Conservation (phyloP, 2,113 vertebrate genomes). For the Tupaia tana region DNA sequence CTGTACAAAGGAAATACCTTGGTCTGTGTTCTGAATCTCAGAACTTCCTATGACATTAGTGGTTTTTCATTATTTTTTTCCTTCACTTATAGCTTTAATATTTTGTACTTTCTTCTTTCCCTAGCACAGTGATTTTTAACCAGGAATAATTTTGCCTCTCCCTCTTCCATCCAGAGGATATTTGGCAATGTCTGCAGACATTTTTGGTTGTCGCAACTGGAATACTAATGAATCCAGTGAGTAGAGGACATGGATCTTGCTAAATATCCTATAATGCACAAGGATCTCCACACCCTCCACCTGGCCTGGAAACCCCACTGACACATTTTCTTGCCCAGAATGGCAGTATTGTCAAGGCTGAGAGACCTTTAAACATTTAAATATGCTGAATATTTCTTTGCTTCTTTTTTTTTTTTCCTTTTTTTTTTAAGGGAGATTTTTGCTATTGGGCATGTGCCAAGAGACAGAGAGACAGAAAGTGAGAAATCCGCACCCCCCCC, state of each 20-base stretch:
- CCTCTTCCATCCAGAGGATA: fast-evolving
- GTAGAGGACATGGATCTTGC: background rate
- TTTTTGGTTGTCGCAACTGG: background rate
- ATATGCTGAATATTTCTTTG: background rate
- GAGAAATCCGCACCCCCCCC: no score
- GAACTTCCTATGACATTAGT: background rate
- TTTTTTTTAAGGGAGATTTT: no score
- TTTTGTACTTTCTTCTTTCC: background rate
- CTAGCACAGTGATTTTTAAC: background rate
- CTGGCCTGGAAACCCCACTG: fast-evolving
- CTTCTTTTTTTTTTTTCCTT: no score
- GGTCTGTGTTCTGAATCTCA: background rate
- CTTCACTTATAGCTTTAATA: background rate
- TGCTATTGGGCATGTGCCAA: no score
- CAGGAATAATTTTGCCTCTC: background rate
- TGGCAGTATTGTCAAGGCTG: background rate
- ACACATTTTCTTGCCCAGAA: background rate
- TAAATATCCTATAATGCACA: fast-evolving
- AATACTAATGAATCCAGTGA: background rate
- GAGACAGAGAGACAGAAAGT: no score
- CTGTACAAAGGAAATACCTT: background rate
- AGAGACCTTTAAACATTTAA: background rate
- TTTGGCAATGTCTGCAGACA: background rate
- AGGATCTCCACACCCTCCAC: background rate
- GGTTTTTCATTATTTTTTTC: background rate